Evolutionary conservation across 2,113 vertebrate genomes (phyloP).

Genomic region (Pipa parva): DNA sequence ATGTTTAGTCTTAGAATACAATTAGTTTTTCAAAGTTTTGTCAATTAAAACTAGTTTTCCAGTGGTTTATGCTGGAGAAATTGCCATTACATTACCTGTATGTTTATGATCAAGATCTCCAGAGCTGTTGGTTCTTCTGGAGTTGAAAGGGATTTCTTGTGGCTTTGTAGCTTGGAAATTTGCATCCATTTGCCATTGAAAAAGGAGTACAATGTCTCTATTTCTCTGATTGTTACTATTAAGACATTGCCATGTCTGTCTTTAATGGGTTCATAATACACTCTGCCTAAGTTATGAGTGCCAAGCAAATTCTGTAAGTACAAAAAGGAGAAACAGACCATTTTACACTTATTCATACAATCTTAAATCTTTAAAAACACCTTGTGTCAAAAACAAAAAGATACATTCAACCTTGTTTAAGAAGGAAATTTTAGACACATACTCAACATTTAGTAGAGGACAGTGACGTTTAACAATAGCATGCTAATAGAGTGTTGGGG

Average conservation of each 20-base stretch:
- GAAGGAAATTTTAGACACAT: too few species aligned
- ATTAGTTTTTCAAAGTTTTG: constrained; percentile 9
- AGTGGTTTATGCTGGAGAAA: not conserved
- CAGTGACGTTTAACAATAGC: too few species aligned
- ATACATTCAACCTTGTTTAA: too few species aligned
- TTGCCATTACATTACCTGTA: constrained; percentile 72
- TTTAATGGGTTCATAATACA: constrained; percentile 95
- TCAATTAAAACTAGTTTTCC: not conserved
- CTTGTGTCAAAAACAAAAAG: too few species aligned
- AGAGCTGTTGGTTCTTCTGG: constrained; percentile 94
- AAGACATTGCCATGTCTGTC: constrained; percentile 93
- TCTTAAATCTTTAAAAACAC: too few species aligned
- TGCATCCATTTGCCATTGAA: constrained; percentile 93
- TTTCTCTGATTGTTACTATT: constrained; percentile 85
- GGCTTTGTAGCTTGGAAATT: constrained; percentile 92
- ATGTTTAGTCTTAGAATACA: constrained; percentile 21
- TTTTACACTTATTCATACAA: too few species aligned
- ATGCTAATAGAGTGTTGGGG: too few species aligned
- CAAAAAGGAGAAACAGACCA: not conserved
- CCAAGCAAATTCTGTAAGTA: constrained; percentile 82
- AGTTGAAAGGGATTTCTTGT: constrained; percentile 95
- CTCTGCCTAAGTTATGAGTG: constrained; percentile 87
- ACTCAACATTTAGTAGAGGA: too few species aligned
- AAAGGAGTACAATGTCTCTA: constrained; percentile 82
- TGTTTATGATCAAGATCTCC: constrained; percentile 93